Base-by-base conservation (phyloP, 2,888 invertebrate genomes). In the Crepidodera aurea region DNA sequence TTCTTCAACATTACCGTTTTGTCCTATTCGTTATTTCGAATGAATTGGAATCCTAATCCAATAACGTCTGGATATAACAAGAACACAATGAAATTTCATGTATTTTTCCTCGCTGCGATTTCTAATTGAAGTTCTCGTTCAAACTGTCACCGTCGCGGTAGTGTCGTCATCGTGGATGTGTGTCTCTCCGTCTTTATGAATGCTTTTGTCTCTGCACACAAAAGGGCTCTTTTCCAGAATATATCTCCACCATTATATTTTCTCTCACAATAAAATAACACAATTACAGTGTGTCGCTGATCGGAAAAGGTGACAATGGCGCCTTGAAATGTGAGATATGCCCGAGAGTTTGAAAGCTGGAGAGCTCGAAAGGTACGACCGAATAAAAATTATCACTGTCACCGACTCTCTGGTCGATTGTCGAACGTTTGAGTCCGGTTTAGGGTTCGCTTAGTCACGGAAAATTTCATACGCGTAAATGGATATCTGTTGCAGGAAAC, bases 261-360 rank as follows among this genome's bases (percentile, higher is more conserved):
- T 58, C 54, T 46, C 46, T 16, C 53, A 58, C 61, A 51, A 61
- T 61, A 55, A 61, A n/a, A 61, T 61, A 61, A 56, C 55, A 50
- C 56, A 46, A 62, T 57, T 51, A 57, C 39, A 2, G 37, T 57
- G 51, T 51, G 37, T 51, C 16, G 13, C 60, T 32, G 48, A 22
- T 46, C 27, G 10, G 29, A 29, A 32, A 48, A 51, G 42, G 32
- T 15, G 57, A 62, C 48, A 62, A 62, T 57, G 62, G 51, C 39
- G 37, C 12, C 19, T 29, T 34, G 34, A 37, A 56, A 56, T 16
- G n/a, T n/a, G 42, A 22, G 51, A 62, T 57, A 56, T 3, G 32
- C 7, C 13, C 12, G 42, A n/a, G 15, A 40, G 22, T 13, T 32
- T 32, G 32, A 32, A 32, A n/a, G 32, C 32, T 32, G 5, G 12